Evolutionary conservation across 2,797 vertebrate species (phyloP).

Genomic region (Salarias fasciatus): DNA sequence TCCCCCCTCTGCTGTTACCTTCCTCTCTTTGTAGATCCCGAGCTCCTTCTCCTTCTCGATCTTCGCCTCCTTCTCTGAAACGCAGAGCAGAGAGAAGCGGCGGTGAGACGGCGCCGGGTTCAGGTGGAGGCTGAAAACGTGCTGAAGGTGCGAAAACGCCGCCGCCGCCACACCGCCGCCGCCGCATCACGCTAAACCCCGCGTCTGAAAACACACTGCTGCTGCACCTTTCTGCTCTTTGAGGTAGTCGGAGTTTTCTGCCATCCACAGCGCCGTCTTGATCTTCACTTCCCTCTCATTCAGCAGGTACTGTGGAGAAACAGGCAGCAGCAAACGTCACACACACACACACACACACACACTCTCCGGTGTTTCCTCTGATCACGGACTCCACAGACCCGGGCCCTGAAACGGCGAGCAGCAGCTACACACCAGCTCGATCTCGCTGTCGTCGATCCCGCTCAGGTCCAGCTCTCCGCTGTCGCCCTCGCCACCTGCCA

Average conservation of each 20-base stretch:
- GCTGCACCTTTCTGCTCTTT: conserved; percentile 94
- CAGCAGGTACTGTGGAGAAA: conserved; percentile 89
- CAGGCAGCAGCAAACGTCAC: too few species aligned
- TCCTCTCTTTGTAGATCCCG: conserved; percentile 96
- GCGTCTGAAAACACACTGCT: too few species aligned
- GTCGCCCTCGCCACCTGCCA: conserved; percentile 82
- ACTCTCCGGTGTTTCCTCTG: too few species aligned
- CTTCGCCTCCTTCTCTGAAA: conserved; percentile 92
- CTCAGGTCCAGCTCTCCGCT: conserved; percentile 94
- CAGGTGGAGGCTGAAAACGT: too few species aligned
- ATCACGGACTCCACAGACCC: too few species aligned
- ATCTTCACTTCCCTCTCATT: conserved; percentile 90
- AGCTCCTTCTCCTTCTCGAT: conserved; percentile 96
- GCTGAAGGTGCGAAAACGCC: too few species aligned
- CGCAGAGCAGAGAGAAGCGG: conserved; percentile 43
- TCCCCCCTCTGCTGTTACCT: conserved; percentile 83
- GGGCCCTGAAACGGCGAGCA: too few species aligned
- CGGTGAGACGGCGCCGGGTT: too few species aligned
- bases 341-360: too few species aligned
- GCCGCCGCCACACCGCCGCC: too few species aligned
- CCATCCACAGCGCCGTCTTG: conserved; percentile 96
- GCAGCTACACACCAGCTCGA: conserved; percentile 87
- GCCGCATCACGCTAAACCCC: too few species aligned
- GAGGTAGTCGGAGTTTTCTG: conserved; percentile 94
- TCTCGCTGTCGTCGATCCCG: conserved; percentile 94